Evolutionary conservation across 2,113 vertebrate genomes (phyloP).

Genomic region (Ciconia maguari): DNA sequence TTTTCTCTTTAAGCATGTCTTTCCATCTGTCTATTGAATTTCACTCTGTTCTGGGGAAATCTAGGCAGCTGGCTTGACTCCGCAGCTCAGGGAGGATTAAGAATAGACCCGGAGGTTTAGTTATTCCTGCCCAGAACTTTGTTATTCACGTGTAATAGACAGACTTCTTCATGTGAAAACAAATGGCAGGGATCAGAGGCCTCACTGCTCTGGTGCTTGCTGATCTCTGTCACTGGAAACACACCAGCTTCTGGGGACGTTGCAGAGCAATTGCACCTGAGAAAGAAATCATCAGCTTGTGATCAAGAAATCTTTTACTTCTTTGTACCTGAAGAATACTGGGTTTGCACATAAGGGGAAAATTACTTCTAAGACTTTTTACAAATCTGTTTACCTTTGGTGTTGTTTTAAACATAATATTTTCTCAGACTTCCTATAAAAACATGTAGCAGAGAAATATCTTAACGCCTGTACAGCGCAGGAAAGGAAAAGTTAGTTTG

Average conservation of each 20-base stretch:
- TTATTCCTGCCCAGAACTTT: not conserved
- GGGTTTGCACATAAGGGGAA: not conserved
- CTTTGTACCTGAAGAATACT: not conserved
- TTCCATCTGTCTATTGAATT: not conserved
- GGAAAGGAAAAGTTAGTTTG: not conserved
- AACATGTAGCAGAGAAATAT: not conserved
- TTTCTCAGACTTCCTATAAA: not conserved
- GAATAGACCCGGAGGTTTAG: not conserved
- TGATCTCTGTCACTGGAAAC: not conserved
- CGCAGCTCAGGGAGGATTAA: not conserved
- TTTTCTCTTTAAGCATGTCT: not conserved
- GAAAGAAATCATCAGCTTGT: not conserved
- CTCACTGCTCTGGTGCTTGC: not conserved
- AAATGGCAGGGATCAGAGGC: not conserved
- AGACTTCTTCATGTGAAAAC: not conserved
- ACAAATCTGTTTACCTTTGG: not conserved
- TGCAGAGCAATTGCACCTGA: rapidly evolving
- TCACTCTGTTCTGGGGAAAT: not conserved
- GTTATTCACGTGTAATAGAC: not conserved
- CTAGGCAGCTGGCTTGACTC: not conserved
- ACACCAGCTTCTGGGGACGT: not conserved
- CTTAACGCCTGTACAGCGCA: not conserved
- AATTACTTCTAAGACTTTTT: not conserved
- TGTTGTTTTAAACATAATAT: not conserved
- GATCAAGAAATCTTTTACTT: not conserved